A percentile compares a stretch with the other conserved stretches of the same genome.
Evolutionary conservation across 2,888 invertebrate species (phyloP).

Genomic region (Idaea dimidiata): DNA sequence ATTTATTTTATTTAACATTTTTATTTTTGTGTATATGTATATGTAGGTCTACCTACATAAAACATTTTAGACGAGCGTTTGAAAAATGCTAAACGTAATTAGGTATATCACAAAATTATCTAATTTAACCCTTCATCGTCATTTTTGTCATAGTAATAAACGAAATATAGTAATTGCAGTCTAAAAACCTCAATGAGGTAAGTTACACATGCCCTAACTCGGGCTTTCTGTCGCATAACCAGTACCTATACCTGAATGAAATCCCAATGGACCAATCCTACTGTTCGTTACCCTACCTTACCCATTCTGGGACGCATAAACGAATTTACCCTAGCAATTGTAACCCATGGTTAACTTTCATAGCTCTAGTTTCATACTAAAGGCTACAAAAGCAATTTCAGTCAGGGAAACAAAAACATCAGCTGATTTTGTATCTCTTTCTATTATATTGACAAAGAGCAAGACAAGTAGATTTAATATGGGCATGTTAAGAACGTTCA

Average conservation of each 20-base stretch:
- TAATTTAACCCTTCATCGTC: neutral
- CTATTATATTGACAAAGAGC: neutral
- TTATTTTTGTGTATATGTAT: no score
- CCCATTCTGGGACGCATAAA: constrained; percentile 60
- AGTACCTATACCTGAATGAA: constrained; percentile 50
- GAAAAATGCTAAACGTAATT: no score
- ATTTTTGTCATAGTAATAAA: neutral
- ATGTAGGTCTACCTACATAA: no score
- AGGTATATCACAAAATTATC: neutral
- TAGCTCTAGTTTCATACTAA: constrained; percentile 9
- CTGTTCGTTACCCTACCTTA: constrained; percentile 53
- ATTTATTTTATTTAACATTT: no score
- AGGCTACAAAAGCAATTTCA: neutral
- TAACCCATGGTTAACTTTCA: constrained; percentile 65
- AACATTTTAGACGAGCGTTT: no score
- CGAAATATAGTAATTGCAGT: neutral
- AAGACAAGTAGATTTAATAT: neutral
- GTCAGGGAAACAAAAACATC: neutral
- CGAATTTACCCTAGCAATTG: constrained; percentile 75
- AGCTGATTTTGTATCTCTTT: neutral
- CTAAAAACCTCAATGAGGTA: constrained; percentile 36
- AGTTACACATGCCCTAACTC: constrained; percentile 57
- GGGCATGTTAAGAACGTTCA: neutral
- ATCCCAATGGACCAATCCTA: constrained; percentile 68
- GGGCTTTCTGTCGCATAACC: constrained; percentile 46